phyloP scores from a whole-genome alignment of 92 coral and sea anemone species.

The Scolanthus callimorphus region DNA sequence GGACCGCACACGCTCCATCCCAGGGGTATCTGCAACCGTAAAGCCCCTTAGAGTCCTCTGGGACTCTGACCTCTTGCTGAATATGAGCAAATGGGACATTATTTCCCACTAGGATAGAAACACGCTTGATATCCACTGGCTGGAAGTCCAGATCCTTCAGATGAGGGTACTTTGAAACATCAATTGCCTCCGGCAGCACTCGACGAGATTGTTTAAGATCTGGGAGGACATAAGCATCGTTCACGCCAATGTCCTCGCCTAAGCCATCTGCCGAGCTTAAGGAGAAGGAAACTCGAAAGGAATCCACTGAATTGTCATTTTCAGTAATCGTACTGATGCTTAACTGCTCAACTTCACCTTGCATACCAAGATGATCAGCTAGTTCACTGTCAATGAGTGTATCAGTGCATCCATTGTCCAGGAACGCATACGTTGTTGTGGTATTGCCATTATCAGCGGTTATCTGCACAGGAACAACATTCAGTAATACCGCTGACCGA shows the following conservation, averaged over 20 bases:
- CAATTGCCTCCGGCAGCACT: constrained; percentile 37
- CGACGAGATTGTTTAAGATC: constrained; percentile 34
- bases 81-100: constrained; percentile 44
- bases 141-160: constrained; percentile 50
- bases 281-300: constrained; percentile 33
- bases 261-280: constrained; percentile 16
- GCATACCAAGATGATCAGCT: constrained; percentile 38
- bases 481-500: constrained; percentile 10
- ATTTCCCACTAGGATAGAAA: constrained; percentile 46
- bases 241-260: constrained; percentile 26
- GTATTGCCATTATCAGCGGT: constrained; percentile 23
- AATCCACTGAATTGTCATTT: constrained; percentile 13
- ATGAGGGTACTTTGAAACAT: constrained; percentile 37
- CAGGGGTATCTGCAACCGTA: constrained; percentile 39
- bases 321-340: constrained; percentile 49
- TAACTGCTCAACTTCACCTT: constrained; percentile 25
- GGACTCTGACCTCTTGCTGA: constrained; percentile 42
- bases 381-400: constrained; percentile 35
- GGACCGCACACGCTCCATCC: constrained; percentile 47
- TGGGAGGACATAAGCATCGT: constrained; percentile 54
- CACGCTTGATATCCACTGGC: constrained; percentile 43
- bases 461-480: constrained; percentile 12
- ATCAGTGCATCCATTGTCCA: constrained; percentile 61
- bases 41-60: constrained; percentile 30
- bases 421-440: constrained; percentile 43